phyloP scores from a whole-genome alignment of 2,113 vertebrate genomes.

The Datnioides undecimradiatus region DNA sequence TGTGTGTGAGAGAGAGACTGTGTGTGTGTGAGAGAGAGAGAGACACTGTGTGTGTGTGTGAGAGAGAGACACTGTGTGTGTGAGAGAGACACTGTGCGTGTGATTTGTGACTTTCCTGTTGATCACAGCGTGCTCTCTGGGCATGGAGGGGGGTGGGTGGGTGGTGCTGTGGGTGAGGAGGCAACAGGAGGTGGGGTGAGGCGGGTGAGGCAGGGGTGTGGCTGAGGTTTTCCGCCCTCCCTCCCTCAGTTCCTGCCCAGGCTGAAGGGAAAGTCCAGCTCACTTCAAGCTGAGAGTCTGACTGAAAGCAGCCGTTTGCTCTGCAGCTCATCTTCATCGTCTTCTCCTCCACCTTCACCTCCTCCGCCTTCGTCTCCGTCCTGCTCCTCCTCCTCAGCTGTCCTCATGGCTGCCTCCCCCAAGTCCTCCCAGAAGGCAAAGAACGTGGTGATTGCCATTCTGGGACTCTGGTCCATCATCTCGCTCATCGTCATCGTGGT shows the following conservation, averaged over 20 bases:
- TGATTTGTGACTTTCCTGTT: slow-evolving; percentile 46
- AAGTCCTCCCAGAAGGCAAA: slow-evolving; percentile 58
- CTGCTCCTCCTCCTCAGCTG: not conserved
- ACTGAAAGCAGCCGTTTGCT: slow-evolving; percentile 31
- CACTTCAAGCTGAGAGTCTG: slow-evolving; percentile 50
- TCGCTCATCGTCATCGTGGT: slow-evolving; percentile 80
- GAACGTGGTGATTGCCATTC: slow-evolving; percentile 56
- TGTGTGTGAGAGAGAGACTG: too few relatives aligned
- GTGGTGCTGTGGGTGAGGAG: not conserved
- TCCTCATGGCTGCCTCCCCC: slow-evolving; percentile 63
- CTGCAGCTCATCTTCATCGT: slow-evolving; percentile 26
- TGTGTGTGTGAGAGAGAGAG: too few relatives aligned
- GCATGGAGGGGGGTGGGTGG: slow-evolving; percentile 15
- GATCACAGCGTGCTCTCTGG: slow-evolving; percentile 15
- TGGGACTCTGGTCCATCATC: slow-evolving; percentile 77
- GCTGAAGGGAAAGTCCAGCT: slow-evolving; percentile 61
- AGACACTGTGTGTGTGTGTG: slow-evolving; percentile 17
- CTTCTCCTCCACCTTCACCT: not conserved
- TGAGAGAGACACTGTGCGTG: slow-evolving; percentile 16
- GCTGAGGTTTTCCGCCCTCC: not conserved
- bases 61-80: too few relatives aligned
- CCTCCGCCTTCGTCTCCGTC: not conserved
- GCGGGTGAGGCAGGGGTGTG: slow-evolving; percentile 9
- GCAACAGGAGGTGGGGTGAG: not conserved
- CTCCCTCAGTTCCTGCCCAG: slow-evolving; percentile 37